phyloP scores from a whole-genome alignment of 2,797 vertebrate genomes.

The Moxostoma hubbsi region DNA sequence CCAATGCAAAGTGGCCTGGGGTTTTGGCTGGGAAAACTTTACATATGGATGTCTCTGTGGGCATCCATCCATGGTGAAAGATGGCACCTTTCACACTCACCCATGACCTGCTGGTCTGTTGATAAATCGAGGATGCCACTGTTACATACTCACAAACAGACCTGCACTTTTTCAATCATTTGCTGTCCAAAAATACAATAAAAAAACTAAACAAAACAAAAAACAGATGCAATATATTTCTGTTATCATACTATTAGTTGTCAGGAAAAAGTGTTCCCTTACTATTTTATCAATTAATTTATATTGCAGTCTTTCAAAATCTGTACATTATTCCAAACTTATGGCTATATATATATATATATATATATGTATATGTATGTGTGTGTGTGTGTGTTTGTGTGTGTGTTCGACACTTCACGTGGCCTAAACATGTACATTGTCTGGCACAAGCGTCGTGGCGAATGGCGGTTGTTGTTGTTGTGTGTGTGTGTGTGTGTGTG shows the following conservation, averaged over 20 bases:
- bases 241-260: background rate
- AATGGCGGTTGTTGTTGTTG: too few relatives aligned
- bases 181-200: constrained; percentile 3
- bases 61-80: constrained; percentile 70
- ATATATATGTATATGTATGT: too few relatives aligned
- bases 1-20: constrained; percentile 44
- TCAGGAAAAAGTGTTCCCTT: background rate
- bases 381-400: too few relatives aligned
- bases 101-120: constrained; percentile 71
- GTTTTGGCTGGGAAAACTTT: constrained; percentile 55
- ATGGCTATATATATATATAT: too few relatives aligned
- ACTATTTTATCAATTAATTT: background rate
- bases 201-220: background rate
- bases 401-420: too few relatives aligned
- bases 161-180: background rate
- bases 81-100: constrained; percentile 71
- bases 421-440: too few relatives aligned
- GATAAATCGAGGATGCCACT: constrained; percentile 74
- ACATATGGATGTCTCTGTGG: constrained; percentile 56
- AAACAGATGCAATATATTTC: background rate
- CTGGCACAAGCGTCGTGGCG: too few relatives aligned
- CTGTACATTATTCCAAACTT: too few relatives aligned
- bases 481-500: too few relatives aligned
- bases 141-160: constrained; percentile 39
- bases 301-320: too few relatives aligned